phyloP scores from a whole-genome alignment of 2,888 invertebrate species.

The Zygaena filipendulae region DNA sequence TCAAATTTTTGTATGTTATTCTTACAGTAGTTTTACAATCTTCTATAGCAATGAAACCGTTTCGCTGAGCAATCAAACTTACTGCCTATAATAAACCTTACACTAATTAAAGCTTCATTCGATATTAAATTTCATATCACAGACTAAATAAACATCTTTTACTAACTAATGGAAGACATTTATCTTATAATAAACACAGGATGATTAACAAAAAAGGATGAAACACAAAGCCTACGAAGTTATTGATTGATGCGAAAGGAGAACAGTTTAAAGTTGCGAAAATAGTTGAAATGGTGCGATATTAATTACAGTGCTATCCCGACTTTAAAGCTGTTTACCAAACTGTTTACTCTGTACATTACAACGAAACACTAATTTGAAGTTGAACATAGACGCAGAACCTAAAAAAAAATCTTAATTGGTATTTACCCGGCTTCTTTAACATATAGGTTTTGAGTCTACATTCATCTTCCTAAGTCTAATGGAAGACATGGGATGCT shows the following conservation, averaged over 20 bases:
- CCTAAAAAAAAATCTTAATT: too few relatives aligned
- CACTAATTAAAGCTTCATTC: constrained; percentile 51
- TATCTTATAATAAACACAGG: constrained; percentile 29
- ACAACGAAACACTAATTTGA: constrained; percentile 38
- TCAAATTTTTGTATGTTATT: too few relatives aligned
- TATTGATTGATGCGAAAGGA: too few relatives aligned
- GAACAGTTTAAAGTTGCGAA: constrained; percentile 31
- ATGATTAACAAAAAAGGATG: constrained; percentile 15
- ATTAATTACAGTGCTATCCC: constrained; percentile 58
- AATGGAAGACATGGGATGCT: constrained; percentile 56
- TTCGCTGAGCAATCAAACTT: too few relatives aligned
- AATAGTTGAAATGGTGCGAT: constrained; percentile 47
- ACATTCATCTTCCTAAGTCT: too few relatives aligned
- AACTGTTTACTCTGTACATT: constrained; percentile 45
- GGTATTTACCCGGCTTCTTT: too few relatives aligned
- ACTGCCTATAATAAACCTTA: too few relatives aligned
- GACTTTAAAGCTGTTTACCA: constrained; percentile 68
- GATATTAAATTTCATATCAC: constrained; percentile 46
- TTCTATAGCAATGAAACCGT: too few relatives aligned
- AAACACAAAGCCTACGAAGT: constrained; percentile 19
- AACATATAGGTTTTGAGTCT: too few relatives aligned
- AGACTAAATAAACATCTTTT: constrained; percentile 35
- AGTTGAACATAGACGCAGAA: too few relatives aligned
- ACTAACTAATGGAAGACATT: constrained; percentile 55
- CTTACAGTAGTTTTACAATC: too few relatives aligned